Conservation (phyloP, 2,888 invertebrate genomes). For the Gymnosoma rotundatum region DNA sequence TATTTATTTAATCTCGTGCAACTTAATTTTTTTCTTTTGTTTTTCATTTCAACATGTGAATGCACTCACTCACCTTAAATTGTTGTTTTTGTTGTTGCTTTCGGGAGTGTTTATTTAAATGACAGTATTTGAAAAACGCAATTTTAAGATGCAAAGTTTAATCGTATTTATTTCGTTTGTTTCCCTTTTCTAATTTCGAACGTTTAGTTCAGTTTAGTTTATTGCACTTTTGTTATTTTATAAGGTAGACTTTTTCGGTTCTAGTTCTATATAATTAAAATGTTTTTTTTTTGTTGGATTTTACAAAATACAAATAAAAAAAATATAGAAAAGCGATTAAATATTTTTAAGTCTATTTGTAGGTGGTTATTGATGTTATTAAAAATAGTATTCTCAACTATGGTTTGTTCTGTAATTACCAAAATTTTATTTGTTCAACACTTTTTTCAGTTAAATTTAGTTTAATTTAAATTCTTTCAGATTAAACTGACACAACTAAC, state of each 20-base stretch:
- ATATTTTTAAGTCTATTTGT: slow-evolving; percentile 42
- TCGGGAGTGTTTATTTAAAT: slow-evolving; percentile 57
- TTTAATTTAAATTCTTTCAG: slow-evolving; percentile 45
- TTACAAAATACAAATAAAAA: slow-evolving; percentile 26
- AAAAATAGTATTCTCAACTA: neutral
- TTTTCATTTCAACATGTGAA: slow-evolving; percentile 52
- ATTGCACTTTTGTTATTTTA: slow-evolving; percentile 61
- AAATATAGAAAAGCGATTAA: neutral
- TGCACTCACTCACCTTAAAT: slow-evolving; percentile 60
- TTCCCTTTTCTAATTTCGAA: neutral
- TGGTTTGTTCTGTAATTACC: slow-evolving; percentile 42
- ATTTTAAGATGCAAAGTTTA: slow-evolving; percentile 21
- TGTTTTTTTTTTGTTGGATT: neutral
- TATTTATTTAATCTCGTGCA: slow-evolving; percentile 44
- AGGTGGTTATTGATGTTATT: slow-evolving; percentile 57
- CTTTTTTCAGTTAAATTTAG: slow-evolving; percentile 16
- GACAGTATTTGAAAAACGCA: slow-evolving; percentile 23
- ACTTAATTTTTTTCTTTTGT: slow-evolving; percentile 37
- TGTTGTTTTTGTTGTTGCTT: slow-evolving; percentile 62
- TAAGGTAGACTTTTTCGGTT: slow-evolving; percentile 55
- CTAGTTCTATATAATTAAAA: slow-evolving; percentile 54
- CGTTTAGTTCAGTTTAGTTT: slow-evolving; percentile 46
- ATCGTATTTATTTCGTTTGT: slow-evolving; percentile 12
- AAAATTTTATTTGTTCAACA: slow-evolving; percentile 39
- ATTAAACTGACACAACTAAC: slow-evolving; percentile 44